Base-by-base conservation (phyloP, 2,888 invertebrate species). In the Drosophila conformis region DNA sequence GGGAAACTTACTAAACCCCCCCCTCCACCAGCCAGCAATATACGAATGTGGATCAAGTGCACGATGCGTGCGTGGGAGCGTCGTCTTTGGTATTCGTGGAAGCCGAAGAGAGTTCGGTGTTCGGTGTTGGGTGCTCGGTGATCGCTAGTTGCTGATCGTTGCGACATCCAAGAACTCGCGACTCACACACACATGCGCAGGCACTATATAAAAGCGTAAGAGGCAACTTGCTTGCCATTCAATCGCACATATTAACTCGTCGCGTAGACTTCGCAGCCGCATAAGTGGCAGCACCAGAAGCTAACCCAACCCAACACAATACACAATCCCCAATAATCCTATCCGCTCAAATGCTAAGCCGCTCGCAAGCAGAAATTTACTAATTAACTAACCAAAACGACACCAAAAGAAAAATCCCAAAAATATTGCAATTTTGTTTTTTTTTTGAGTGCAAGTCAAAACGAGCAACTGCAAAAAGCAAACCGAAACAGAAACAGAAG, bases 201-300 rank as follows among this genome's bases (percentile, higher is more conserved):
- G 61, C 57, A 71, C 78, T 80, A 74, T 82, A 91, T 91, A 89
- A 83, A 85, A 87, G 76, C 80, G 58, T 57, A 61, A 63, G 62
- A 56, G 53, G 40, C 31, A 52, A 62, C 59, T 56, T 57, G 36
- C 67, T 48, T 36, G 59, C 78, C 80, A 85, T 84, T 90, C 90
- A 87, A 86, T 89, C 76, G 87, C 73, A 74, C 80, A 74, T 67
- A 83, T 82, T 67, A 85, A 80, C 77, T 82, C 81, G 80, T 65
- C 83, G 87, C 80, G 87, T 81, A 48, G 69, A 77, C 79, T 56
- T 85, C 74, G 84, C 73, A 77, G 73, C 57, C 61, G 67, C 62
- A 60, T 65, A 52, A 48, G 46, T 59, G 63, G 61, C 58, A 54
- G 59, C 56, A 56, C 51, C 68, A 61, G 58, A 35, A 70, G 76